Evolutionary conservation across 2,113 vertebrate genomes (phyloP), one percentile per base, ranked within the genome.

Genomic region (Pygoscelis adeliae): DNA sequence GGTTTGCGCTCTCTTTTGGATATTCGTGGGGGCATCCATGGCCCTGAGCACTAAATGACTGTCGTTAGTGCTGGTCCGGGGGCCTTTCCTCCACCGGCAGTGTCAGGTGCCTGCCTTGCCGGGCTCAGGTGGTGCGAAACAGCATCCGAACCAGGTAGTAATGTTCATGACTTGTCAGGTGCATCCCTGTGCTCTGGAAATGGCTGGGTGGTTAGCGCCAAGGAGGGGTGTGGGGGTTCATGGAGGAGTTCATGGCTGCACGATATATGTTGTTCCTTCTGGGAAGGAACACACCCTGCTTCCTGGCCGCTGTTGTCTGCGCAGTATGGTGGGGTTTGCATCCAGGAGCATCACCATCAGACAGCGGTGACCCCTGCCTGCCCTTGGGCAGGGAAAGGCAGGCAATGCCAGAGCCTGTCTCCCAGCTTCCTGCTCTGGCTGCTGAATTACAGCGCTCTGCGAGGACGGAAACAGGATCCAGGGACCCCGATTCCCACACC

Each of bases 281-380:
- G 71, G 83, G 50, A 63, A 83, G 59, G 83, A 87, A 34, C 94
- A 93, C 88, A 13, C 76, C 86, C 85, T 86, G 59, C 88, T 94
- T 93, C 93, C 95, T 89, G 92, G 72, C 72, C 3, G 17, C 67
- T 1, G 4, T 7, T 66, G 76, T 49, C 27, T 65, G 42, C 2
- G 2, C 14, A 15, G 2, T 9, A 3, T 0, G 1, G 40, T 30
- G 69, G 49, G 32, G 21, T 66, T 77, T 5, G 20, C 4, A 12
- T 21, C 63, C 9, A 0, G 71, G 38, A 38, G 13, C n/a, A 16
- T 40, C 23, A 3, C 27, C 1, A 1, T 58, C 40, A 11, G 25
- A 0, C 13, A 40, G 77, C 8, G 4, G 32, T 65, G 81, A 59
- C 42, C 70, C 38, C 36, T 44, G 69, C 76, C 70, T 72, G 85